Conservation (phyloP, 35 echinoderm and acorn worm genomes). For the Amphiura filiformis region DNA sequence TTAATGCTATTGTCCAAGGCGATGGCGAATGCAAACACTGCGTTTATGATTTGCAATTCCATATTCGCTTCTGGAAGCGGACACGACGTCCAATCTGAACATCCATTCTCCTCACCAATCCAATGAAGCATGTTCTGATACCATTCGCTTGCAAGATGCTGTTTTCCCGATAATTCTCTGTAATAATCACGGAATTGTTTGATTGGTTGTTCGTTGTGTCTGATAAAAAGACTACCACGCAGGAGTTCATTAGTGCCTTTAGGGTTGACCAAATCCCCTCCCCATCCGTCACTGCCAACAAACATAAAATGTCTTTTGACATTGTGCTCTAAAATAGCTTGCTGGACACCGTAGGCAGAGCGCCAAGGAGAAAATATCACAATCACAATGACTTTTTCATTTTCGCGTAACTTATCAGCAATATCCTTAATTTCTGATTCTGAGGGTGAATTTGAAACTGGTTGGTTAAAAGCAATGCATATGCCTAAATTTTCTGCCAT, state of each 20-base stretch:
- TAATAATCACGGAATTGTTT: background rate
- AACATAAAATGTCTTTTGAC: background rate
- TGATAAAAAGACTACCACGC: background rate
- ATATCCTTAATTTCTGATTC: slow-evolving; percentile 8
- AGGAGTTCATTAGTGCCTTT: background rate
- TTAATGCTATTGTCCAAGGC: background rate
- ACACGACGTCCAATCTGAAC: background rate
- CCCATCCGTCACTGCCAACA: slow-evolving; percentile 40
- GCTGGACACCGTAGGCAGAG: background rate
- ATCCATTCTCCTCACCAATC: background rate
- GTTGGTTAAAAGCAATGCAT: slow-evolving; percentile 13
- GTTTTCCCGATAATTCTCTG: background rate
- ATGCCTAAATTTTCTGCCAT: slow-evolving; percentile 17
- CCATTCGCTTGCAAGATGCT: background rate
- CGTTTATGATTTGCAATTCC: slow-evolving; percentile 17
- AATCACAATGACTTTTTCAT: background rate
- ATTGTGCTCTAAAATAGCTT: background rate
- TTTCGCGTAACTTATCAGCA: background rate
- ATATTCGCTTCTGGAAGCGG: background rate
- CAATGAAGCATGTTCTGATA: background rate
- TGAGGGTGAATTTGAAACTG: background rate
- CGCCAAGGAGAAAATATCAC: slow-evolving; percentile 25
- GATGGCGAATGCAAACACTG: slow-evolving; percentile 15
- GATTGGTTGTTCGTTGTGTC: background rate
- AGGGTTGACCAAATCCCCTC: background rate